Evolutionary conservation across 2,797 vertebrate genomes (phyloP), one percentile per base, ranked within the genome.

Genomic region (Bufotes viridis): DNA sequence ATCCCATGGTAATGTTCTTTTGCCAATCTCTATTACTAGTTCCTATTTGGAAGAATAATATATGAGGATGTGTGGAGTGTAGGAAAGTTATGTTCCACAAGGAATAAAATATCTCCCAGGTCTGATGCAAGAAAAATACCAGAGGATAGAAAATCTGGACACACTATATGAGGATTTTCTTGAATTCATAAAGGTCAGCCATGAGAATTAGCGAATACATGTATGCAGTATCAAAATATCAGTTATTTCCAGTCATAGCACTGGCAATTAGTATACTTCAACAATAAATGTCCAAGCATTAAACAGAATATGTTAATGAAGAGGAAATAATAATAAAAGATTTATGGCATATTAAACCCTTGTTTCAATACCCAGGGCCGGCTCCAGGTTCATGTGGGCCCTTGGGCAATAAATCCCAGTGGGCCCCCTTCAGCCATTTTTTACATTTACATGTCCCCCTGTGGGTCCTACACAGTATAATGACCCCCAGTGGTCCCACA

Each of bases 11-110:
- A 67, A n/a, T 51, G 12, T 29, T n/a, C 42, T 24, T 76, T 80
- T 86, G 79, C 84, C 87, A 89, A 82, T 82, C 78, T 81, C 69
- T 88, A 53, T 60, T 82, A 51, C 51, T 82, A 58, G 78, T 89
- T 89, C 78, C 79, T 85, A 57, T 61, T 80, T 88, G 82, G 82
- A 81, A 85, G 78, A 75, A 72, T 81, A 69, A 53, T 69, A 63
- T 67, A 86, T 78, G 20, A 51, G 49, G 78, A 34, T 81, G 57
- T 79, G 82, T 81, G 61, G 49, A 86, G 26, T 55, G 51, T 82
- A 81, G 70, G 76, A 86, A 86, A 86, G 70, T 69, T 76, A 55
- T 81, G 60, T 81, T 86, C 61, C 84, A 89, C 70, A 58, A 89
- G 67, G 84, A 78, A 89, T 82, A 69, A 69, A n/a, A 89, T 34